Evolutionary conservation across 2,888 invertebrate genomes (phyloP), one percentile per base, ranked within the genome.

Genomic region (Dicyrtomina minuta): DNA sequence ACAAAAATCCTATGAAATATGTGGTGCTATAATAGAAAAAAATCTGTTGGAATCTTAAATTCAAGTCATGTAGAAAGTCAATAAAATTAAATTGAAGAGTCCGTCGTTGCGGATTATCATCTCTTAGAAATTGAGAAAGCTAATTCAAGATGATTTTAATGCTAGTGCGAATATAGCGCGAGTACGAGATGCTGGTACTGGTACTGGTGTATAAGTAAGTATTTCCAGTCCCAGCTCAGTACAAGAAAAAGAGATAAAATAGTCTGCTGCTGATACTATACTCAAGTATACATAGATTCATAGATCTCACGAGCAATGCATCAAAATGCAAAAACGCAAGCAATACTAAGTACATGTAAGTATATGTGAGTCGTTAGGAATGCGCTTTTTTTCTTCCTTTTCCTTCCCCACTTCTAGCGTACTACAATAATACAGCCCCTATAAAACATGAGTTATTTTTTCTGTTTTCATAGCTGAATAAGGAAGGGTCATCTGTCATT

Each of bases 401-500:
- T 8, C 33, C 33, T 3, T 33, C 33, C 4, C 33, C 33, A 33
- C 33, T 33, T 8, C 33, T 5, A 8, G 8, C 3, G 33, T 8
- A 33, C 4, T 33, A 33, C 33, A n/a, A 33, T 33, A 33, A n/a
- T 33, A 8, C 33, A 8, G 33, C 33, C 33, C 8, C 4, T 33
- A 33, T 8, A 8, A 33, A 33, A 8, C 33, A 3, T 8, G 33
- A 3, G 8, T 3, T 33, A 55, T 39, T 66, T 66, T 61, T 66
- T 44, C 26, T 55, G 53, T 68, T 58, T 64, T 51, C 33, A 51
- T 44, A n/a, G 60, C 60, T 46, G 44, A 24, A 44, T 51, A 20
- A 62, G 26, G n/a, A 49, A 51, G 26, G 76, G 77, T 78, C 75
- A 78, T 78, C 78, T 74, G 74, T 78, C 78, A 78, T 78, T 77